phyloP scores from a whole-genome alignment of 2,113 vertebrate species.

The Mystacornis crossleyi region DNA sequence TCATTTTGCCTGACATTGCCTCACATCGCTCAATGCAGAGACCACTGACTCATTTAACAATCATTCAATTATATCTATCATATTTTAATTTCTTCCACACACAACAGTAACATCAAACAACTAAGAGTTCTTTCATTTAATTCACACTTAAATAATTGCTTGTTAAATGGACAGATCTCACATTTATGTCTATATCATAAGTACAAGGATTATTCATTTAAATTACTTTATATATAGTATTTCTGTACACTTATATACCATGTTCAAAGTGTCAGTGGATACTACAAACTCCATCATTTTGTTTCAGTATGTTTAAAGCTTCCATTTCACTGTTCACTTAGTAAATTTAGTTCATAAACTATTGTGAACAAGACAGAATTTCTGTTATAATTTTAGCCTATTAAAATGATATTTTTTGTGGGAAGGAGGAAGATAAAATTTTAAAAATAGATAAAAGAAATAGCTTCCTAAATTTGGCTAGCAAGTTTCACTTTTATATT shows the following conservation, averaged over 20 bases:
- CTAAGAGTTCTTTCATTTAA: neutral
- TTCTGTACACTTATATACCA: neutral
- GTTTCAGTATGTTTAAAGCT: neutral
- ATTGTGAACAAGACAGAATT: neutral
- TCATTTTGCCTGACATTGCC: neutral
- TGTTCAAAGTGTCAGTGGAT: neutral
- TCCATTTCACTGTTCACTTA: neutral
- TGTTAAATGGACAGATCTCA: neutral
- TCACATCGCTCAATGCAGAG: neutral
- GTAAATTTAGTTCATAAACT: neutral
- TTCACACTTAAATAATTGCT: neutral
- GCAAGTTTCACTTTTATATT: neutral
- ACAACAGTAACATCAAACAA: neutral
- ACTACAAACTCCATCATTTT: neutral
- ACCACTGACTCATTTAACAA: neutral
- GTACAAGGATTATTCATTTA: neutral
- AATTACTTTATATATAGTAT: neutral
- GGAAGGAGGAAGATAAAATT: neutral
- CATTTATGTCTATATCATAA: neutral
- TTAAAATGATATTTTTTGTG: neutral
- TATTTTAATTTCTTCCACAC: neutral
- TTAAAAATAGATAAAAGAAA: neutral
- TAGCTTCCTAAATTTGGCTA: neutral
- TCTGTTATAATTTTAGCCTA: neutral
- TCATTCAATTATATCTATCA: neutral